Conservation (phyloP, 2,113 vertebrate species). For the Rostratula benghalensis region DNA sequence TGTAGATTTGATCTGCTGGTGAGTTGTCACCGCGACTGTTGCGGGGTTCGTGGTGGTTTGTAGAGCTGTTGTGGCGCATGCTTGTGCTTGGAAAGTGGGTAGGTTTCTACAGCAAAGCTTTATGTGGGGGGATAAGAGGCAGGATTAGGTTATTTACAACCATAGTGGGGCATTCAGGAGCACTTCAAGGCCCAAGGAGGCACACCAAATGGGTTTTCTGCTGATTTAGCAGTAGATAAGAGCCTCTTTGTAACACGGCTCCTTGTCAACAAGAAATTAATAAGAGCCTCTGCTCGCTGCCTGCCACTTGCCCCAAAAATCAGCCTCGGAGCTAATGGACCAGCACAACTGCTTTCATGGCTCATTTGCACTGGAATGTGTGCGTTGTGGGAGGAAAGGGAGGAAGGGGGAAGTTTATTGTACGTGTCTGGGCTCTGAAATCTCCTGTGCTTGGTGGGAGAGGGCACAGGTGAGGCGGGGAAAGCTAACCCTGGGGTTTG, state of each 20-base stretch:
- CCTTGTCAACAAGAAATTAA: neutral
- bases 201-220: neutral
- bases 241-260: neutral
- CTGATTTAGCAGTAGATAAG: neutral
- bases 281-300: neutral
- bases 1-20: accelerated
- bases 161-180: accelerated
- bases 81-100: accelerated
- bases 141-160: neutral
- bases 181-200: accelerated
- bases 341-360: neutral
- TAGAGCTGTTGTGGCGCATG: accelerated
- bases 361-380: conserved; percentile 24
- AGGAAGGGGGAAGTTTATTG: neutral
- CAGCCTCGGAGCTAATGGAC: neutral
- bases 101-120: neutral
- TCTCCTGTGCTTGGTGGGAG: accelerated
- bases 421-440: accelerated
- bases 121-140: accelerated
- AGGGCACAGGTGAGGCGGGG: neutral
- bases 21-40: neutral
- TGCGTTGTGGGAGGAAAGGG: neutral
- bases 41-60: accelerated
- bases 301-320: neutral
- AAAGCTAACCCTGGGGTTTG: neutral